Percentiles rank a stretch among this genome's conserved stretches.
Evolutionary conservation across 2,888 invertebrate genomes (phyloP).

Genomic region (Dicyrtoma fusca): DNA sequence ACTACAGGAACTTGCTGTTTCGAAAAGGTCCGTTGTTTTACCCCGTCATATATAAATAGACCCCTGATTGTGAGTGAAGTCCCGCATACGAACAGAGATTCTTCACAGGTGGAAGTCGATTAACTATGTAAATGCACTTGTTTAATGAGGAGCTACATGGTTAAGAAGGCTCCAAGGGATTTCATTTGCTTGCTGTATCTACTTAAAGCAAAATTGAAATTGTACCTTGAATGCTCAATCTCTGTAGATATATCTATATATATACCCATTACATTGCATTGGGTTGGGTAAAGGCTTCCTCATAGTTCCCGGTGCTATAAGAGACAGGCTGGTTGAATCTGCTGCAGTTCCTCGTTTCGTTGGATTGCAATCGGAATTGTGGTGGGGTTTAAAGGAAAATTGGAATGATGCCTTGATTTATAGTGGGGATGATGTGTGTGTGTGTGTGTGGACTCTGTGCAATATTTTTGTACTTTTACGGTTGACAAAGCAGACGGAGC

Average conservation of each 20-base stretch:
- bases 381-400: not conserved
- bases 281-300: too few species aligned
- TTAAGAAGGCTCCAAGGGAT: slow-evolving; percentile 6
- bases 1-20: too few species aligned
- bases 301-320: too few species aligned
- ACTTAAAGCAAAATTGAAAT: too few species aligned
- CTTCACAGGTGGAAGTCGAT: slow-evolving; percentile 19
- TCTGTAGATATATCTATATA: not conserved
- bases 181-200: not conserved
- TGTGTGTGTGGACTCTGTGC: too few species aligned
- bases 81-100: too few species aligned
- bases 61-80: too few species aligned
- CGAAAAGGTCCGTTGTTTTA: too few species aligned
- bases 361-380: not conserved
- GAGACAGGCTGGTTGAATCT: too few species aligned
- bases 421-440: slow-evolving; percentile 28
- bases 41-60: too few species aligned
- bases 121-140: slow-evolving; percentile 1
- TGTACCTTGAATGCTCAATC: not conserved
- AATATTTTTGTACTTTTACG: slow-evolving; percentile 33
- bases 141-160: slow-evolving; percentile 10
- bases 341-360: too few species aligned
- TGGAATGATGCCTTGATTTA: not conserved
- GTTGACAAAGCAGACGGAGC: slow-evolving; percentile 29
- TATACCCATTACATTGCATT: not conserved